Conservation (phyloP, 2,888 invertebrate species). For the Entomobrya proxima region DNA sequence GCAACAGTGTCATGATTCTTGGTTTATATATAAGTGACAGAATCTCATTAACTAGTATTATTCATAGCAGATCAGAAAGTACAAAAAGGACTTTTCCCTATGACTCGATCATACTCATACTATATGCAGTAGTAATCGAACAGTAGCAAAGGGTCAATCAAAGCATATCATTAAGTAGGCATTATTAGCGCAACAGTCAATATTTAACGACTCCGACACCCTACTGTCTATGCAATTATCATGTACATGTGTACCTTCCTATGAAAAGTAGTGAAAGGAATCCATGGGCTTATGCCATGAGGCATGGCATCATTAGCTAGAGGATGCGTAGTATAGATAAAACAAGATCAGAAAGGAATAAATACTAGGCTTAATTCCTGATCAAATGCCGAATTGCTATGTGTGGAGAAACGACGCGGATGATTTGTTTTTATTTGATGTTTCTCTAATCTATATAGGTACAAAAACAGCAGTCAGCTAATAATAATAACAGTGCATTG, state of each 20-base stretch:
- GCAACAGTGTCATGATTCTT: too few species aligned
- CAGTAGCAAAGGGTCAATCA: slow-evolving; percentile 61
- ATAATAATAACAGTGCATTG: slow-evolving; percentile 40
- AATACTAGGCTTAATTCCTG: too few species aligned
- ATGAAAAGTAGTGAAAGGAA: background rate
- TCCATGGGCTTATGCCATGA: background rate
- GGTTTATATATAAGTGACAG: too few species aligned
- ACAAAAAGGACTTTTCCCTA: too few species aligned
- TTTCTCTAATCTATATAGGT: background rate
- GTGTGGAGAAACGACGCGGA: too few species aligned
- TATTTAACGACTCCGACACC: slow-evolving; percentile 64
- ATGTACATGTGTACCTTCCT: background rate
- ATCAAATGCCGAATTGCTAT: too few species aligned
- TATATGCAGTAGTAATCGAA: slow-evolving; percentile 11
- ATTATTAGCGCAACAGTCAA: slow-evolving; percentile 55
- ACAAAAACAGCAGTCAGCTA: background rate
- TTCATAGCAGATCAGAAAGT: too few species aligned
- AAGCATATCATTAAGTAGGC: slow-evolving; percentile 55
- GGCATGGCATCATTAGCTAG: too few species aligned
- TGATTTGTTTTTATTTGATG: slow-evolving; percentile 20
- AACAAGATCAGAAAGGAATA: too few species aligned
- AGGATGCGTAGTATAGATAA: too few species aligned
- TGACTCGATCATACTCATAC: too few species aligned
- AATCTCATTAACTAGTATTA: too few species aligned
- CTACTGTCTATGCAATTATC: slow-evolving; percentile 57